phyloP scores from a whole-genome alignment of 2,888 invertebrate species.

The Morinoia aosen region DNA sequence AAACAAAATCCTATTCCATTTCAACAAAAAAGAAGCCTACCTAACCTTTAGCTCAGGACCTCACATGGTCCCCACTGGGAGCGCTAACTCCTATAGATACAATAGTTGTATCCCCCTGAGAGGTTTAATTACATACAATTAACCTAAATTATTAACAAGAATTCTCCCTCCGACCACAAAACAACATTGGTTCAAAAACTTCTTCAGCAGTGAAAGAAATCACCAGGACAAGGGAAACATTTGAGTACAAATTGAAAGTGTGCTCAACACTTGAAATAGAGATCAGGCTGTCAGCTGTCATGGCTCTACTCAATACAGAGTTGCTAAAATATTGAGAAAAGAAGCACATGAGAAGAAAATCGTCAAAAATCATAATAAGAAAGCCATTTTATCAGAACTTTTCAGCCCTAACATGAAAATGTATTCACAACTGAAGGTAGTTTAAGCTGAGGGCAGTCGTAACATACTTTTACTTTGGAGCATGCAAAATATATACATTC shows the following conservation, averaged over 20 bases:
- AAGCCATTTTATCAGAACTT: not conserved
- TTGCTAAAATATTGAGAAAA: not conserved
- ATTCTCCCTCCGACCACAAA: not conserved
- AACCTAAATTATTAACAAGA: not conserved
- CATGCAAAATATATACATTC: not conserved
- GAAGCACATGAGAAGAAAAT: not conserved
- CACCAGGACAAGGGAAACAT: no score
- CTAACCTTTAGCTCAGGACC: no score
- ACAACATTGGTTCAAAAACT: not conserved
- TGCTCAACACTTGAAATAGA: not conserved
- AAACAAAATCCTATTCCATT: no score
- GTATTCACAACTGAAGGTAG: not conserved
- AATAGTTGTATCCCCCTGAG: no score
- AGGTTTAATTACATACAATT: no score
- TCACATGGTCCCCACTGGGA: no score
- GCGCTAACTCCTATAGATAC: no score
- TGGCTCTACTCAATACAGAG: not conserved
- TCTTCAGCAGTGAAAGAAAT: not conserved
- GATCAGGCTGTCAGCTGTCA: not conserved
- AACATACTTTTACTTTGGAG: not conserved
- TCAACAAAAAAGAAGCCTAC: no score
- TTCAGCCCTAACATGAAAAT: not conserved
- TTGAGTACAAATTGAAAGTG: not conserved
- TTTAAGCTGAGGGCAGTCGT: not conserved
- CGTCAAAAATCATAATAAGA: not conserved